phyloP scores from a whole-genome alignment of 2,888 invertebrate genomes.

The Micoletzkya japonica region DNA sequence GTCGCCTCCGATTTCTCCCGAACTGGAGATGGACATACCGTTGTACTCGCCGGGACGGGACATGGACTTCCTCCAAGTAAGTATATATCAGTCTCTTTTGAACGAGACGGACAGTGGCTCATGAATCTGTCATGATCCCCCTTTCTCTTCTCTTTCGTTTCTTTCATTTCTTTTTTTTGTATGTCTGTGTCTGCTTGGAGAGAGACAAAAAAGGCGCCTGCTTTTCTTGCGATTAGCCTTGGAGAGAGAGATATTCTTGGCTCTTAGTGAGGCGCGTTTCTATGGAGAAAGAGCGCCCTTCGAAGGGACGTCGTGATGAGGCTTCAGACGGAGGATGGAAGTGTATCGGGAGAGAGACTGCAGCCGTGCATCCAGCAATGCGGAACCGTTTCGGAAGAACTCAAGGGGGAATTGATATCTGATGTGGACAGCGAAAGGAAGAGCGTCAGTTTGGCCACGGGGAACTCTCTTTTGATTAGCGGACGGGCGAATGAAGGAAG shows the following conservation, averaged over 20 bases:
- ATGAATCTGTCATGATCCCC: neutral
- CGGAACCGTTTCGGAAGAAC: no score
- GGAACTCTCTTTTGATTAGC: no score
- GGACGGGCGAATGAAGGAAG: no score
- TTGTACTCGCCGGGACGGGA: neutral
- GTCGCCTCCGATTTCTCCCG: slow-evolving; percentile 46
- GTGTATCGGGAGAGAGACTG: no score
- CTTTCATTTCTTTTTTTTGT: neutral
- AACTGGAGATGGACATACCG: slow-evolving; percentile 13
- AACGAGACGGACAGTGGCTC: no score
- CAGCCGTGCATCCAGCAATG: no score
- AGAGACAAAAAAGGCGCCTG: neutral
- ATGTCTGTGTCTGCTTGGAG: neutral
- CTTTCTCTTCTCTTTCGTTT: neutral
- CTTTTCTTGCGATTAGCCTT: neutral
- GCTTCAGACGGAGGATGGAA: no score
- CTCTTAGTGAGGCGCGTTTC: neutral
- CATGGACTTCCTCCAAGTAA: slow-evolving; percentile 24
- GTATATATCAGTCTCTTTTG: no score
- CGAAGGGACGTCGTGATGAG: no score
- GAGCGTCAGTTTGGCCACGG: no score
- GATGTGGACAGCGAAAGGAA: no score
- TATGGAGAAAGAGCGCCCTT: neutral
- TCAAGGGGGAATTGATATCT: no score
- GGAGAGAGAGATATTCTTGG: neutral